Conservation (phyloP, 2,888 invertebrate genomes). For the Epinotia brunnichana region DNA sequence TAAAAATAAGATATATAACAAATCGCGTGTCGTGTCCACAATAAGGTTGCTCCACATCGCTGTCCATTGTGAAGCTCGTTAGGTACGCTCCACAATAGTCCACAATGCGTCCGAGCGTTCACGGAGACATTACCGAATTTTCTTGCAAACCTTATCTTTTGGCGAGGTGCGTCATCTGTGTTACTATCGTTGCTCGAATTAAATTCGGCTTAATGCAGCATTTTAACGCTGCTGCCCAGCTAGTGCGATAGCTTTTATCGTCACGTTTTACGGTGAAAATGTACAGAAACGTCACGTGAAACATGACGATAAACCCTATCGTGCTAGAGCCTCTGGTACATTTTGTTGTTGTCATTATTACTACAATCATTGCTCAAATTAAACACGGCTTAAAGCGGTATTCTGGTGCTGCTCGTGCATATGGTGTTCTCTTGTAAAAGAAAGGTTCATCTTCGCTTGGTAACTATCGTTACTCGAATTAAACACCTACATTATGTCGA, state of each 20-base stretch:
- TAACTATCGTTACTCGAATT: conserved; percentile 9
- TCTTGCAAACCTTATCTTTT: conserved; percentile 40
- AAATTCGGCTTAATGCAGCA: neutral
- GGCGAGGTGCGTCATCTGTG: conserved; percentile 5
- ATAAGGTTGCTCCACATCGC: conserved; percentile 33
- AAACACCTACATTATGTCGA: neutral
- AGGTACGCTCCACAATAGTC: conserved; percentile 28
- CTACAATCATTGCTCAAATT: too few relatives aligned
- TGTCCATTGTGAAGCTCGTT: conserved; percentile 35
- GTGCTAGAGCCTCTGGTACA: too few relatives aligned
- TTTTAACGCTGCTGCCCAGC: too few relatives aligned
- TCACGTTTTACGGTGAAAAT: too few relatives aligned
- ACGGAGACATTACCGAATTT: conserved; percentile 33
- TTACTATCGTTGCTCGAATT: conserved; percentile 9
- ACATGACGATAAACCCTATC: too few relatives aligned
- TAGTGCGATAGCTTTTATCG: too few relatives aligned
- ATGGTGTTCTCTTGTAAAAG: neutral
- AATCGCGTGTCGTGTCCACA: conserved; percentile 40
- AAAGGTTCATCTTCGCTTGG: neutral
- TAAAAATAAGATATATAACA: conserved; percentile 41
- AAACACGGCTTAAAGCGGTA: too few relatives aligned
- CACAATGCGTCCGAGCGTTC: conserved; percentile 18
- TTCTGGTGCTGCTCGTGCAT: too few relatives aligned
- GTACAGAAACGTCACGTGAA: too few relatives aligned
- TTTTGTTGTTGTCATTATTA: neutral